Evolutionary conservation across 2,113 vertebrate genomes (phyloP).

Genomic region (Microcebus ravelobensis): DNA sequence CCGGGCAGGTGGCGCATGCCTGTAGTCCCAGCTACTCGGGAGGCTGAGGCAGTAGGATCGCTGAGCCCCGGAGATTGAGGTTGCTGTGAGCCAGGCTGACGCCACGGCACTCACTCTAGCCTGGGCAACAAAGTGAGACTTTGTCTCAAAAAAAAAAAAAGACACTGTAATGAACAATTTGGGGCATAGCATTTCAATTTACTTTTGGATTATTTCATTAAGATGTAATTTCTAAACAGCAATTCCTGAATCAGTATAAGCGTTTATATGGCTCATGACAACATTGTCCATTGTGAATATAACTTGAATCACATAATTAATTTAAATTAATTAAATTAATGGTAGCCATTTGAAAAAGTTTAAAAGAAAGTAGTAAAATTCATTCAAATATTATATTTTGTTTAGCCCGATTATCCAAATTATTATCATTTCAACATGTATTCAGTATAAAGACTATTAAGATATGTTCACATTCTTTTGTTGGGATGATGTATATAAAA

Average conservation of each 20-base stretch:
- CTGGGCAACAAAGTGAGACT: too few species aligned
- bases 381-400: neutral
- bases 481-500: neutral
- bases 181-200: neutral
- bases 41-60: too few species aligned
- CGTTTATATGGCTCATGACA: neutral
- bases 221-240: neutral
- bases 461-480: neutral
- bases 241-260: neutral
- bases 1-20: too few species aligned
- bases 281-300: neutral
- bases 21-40: too few species aligned
- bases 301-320: neutral
- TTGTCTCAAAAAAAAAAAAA: too few species aligned
- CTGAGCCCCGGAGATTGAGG: too few species aligned
- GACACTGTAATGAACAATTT: neutral
- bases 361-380: neutral
- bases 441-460: neutral
- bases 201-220: constrained; percentile 17
- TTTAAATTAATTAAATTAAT: neutral
- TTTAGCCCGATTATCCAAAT: neutral
- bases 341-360: neutral
- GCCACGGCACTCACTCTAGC: too few species aligned
- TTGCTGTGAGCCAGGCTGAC: too few species aligned
- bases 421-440: neutral